Conservation (phyloP, 2,888 invertebrate species). For the Drosophila merina region DNA sequence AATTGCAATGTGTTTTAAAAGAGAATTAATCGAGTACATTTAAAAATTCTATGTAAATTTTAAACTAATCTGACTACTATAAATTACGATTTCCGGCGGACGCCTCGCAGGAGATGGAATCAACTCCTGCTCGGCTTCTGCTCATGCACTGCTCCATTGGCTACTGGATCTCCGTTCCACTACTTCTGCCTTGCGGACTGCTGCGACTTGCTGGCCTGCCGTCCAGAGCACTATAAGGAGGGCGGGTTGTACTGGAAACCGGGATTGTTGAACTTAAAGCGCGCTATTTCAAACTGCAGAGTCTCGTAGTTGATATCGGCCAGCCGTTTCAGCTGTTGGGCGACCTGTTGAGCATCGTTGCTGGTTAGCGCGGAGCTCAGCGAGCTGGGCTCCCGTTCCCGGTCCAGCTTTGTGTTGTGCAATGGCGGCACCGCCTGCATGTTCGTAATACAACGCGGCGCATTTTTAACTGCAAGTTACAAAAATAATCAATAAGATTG, state of each 20-base stretch:
- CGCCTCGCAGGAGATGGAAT: constrained; percentile 3
- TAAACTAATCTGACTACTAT: constrained; percentile 72
- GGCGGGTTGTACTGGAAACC: constrained; percentile 82
- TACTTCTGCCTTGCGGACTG: constrained; percentile 11
- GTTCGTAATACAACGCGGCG: constrained; percentile 63
- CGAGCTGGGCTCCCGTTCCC: constrained; percentile 32
- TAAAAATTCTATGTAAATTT: constrained; percentile 63
- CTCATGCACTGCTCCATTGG: constrained; percentile 10
- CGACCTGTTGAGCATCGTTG: constrained; percentile 78
- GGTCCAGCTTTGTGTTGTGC: constrained; percentile 35
- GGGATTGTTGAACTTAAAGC: constrained; percentile 83
- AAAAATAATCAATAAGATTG: background rate
- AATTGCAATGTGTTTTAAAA: constrained; percentile 31
- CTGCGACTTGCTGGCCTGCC: constrained; percentile 17
- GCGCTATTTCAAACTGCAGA: constrained; percentile 82
- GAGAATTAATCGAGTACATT: constrained; percentile 30
- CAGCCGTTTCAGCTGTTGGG: constrained; percentile 80
- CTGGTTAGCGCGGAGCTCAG: constrained; percentile 48
- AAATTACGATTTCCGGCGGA: constrained; percentile 44
- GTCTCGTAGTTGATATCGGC: constrained; percentile 83
- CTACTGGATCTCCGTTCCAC: constrained; percentile 25
- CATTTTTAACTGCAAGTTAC: constrained; percentile 74
- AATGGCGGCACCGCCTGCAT: constrained; percentile 62
- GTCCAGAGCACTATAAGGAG: constrained; percentile 72
- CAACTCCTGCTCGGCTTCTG: constrained; percentile 15